phyloP scores from a whole-genome alignment of 2,888 invertebrate genomes.

The Thalpophila matura region DNA sequence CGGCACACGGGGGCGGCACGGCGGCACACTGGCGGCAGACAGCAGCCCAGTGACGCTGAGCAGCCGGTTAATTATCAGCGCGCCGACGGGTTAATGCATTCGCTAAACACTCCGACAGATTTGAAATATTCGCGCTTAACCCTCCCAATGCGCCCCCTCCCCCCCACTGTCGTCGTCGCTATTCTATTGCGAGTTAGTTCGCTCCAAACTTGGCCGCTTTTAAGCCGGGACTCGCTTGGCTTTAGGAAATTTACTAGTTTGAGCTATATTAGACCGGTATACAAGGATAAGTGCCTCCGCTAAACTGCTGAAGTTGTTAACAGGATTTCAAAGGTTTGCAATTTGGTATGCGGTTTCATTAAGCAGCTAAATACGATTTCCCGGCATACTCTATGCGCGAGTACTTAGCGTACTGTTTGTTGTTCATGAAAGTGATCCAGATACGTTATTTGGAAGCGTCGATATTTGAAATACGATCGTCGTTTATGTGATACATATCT shows the following conservation, averaged over 20 bases:
- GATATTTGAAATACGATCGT: neutral
- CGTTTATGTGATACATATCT: neutral
- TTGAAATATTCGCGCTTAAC: conserved; percentile 59
- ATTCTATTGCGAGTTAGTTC: conserved; percentile 63
- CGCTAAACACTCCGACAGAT: conserved; percentile 60
- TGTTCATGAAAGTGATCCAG: conserved; percentile 6
- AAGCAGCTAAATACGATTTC: conserved; percentile 47
- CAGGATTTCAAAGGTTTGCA: conserved; percentile 67
- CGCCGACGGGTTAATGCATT: conserved; percentile 50
- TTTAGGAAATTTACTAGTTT: conserved; percentile 66
- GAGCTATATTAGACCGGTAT: conserved; percentile 63
- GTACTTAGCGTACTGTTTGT: conserved; percentile 18
- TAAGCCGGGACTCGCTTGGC: conserved; percentile 66
- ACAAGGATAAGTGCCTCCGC: conserved; percentile 63
- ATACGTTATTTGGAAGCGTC: neutral
- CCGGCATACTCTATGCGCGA: conserved; percentile 11
- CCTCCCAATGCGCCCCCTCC: conserved; percentile 17
- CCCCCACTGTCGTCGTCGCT: conserved; percentile 42
- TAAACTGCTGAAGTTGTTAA: conserved; percentile 69
- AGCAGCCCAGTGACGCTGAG: neutral
- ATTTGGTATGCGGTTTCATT: conserved; percentile 63
- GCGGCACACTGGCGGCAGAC: neutral
- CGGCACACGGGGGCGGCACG: neutral
- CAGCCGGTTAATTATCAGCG: conserved; percentile 23
- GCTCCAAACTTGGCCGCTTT: conserved; percentile 65